Percentiles rank a stretch among this genome's conserved stretches.
phyloP scores from a whole-genome alignment of 2,113 vertebrate genomes.

The Rhombomys opimus region DNA sequence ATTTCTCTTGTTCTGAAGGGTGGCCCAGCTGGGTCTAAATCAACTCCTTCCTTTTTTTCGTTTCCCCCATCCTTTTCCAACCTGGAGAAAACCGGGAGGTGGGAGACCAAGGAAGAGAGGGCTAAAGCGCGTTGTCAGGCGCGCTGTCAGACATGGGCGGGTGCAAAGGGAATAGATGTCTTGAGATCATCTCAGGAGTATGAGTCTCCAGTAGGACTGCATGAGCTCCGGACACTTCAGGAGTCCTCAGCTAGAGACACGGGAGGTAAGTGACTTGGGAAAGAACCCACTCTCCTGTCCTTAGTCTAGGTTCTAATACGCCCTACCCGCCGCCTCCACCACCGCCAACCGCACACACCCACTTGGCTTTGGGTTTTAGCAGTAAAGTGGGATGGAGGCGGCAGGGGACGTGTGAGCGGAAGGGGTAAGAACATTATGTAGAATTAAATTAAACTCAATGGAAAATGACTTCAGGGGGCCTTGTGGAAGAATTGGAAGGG shows the following conservation, averaged over 20 bases:
- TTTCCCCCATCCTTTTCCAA: conserved; percentile 46
- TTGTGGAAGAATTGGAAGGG: conserved; percentile 45
- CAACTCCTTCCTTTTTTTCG: conserved; percentile 1
- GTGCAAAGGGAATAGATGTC: conserved; percentile 60
- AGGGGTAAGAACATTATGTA: conserved; percentile 37
- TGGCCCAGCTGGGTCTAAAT: conserved; percentile 56
- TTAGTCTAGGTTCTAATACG: not conserved
- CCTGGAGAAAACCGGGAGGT: conserved; percentile 45
- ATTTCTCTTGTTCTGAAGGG: conserved; percentile 57
- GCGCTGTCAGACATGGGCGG: conserved; percentile 42
- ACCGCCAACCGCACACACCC: not conserved
- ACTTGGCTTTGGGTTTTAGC: conserved; percentile 56
- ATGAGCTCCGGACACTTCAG: conserved; percentile 59
- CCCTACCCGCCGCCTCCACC: not conserved
- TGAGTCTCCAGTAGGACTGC: conserved; percentile 52
- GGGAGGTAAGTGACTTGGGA: conserved; percentile 65
- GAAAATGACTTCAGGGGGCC: conserved; percentile 36
- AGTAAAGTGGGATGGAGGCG: not conserved
- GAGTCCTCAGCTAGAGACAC: conserved; percentile 53
- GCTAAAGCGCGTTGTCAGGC: not conserved
- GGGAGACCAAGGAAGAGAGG: conserved; percentile 27
- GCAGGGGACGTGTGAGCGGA: not conserved
- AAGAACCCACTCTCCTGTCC: not conserved
- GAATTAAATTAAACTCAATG: conserved; percentile 49
- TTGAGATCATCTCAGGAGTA: conserved; percentile 50